Base-by-base conservation (phyloP, 2,113 vertebrate species). In the Irena cyanogastra region DNA sequence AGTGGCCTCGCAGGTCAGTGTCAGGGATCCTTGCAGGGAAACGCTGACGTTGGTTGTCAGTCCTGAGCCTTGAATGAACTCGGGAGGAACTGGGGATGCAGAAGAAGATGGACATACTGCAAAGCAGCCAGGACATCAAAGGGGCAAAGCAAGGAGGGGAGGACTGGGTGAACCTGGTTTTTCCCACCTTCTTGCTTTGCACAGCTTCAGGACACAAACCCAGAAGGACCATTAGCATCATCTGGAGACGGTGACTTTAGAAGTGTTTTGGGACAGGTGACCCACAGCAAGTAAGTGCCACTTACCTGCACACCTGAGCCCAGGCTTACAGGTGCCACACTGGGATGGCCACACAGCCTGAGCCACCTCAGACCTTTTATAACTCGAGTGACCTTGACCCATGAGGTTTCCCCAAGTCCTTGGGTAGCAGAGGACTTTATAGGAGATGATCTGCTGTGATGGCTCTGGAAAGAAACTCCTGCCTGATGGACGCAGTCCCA, bases 81-180 rank as follows among this genome's bases (percentile, higher is more conserved):
- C 97, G 1, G 99, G 99, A 11, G 98, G 99, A 61, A 98, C 99
- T 99, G 63, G 44, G 63, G 17, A n/a, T 5, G 31, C 28, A 77
- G 64, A 45, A 59, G 27, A 57, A 24, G 19, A 12, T 1, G 3
- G 30, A 11, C 20, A 59, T 3, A 13, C 30, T 37, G 26, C 59
- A 74, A 78, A 81, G 68, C 53, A 56, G 60, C 16, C 23, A 10
- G 49, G 45, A 65, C 14, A n/a, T 12, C 33, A 57, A 13, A 88
- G 35, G 31, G 65, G 20, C 4, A 23, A 83, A 59, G 44, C 16
- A 80, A 57, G 53, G 5, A 13, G 6, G 31, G 42, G 11, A 13
- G 30, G 84, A 28, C 10, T 11, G 54, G 23, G 41, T 33, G 30
- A 90, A 65, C 6, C 5, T 13, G 2, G 2, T 26, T 83, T 69